Conservation (phyloP, 2,888 invertebrate genomes). For the Elysia crispata region DNA sequence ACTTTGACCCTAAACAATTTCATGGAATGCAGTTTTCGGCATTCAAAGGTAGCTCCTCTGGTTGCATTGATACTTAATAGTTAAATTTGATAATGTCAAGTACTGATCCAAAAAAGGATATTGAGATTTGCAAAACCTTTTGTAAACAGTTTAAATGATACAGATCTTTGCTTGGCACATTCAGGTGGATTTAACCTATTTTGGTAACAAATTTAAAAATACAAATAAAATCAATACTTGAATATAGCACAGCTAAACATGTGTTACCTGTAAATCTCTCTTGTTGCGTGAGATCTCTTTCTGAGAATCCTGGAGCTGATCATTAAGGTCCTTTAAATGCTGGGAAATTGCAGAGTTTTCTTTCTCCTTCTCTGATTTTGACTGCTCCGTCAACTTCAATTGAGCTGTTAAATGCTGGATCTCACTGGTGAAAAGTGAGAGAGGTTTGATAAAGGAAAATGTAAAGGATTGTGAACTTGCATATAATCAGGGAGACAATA, state of each 20-base stretch:
- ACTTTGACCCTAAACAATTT: too few relatives aligned
- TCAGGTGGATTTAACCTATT: too few relatives aligned
- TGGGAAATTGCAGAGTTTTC: slow-evolving; percentile 49
- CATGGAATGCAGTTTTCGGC: too few relatives aligned
- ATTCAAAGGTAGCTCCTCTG: neutral
- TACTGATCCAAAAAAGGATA: too few relatives aligned
- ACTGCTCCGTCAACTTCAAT: slow-evolving; percentile 50
- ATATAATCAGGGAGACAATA: too few relatives aligned
- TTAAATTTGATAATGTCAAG: neutral
- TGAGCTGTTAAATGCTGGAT: slow-evolving; percentile 48
- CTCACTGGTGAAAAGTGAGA: slow-evolving; percentile 11
- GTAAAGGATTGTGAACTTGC: too few relatives aligned
- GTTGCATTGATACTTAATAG: too few relatives aligned
- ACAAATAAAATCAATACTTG: neutral
- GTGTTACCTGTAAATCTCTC: slow-evolving; percentile 61
- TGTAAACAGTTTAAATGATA: too few relatives aligned
- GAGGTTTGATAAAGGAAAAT: too few relatives aligned
- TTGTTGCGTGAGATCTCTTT: slow-evolving; percentile 56
- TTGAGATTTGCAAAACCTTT: too few relatives aligned
- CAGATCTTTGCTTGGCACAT: too few relatives aligned
- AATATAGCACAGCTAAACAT: neutral
- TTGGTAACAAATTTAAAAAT: neutral
- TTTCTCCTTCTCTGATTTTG: slow-evolving; percentile 51
- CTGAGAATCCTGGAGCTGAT: slow-evolving; percentile 12
- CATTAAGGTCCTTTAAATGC: slow-evolving; percentile 48